A percentile compares a stretch with the other conserved stretches of the same genome.
These are phyloP conservation scores for Jacana jacana DNA, from an alignment of 2,113 vertebrate genomes.

Conservation along the genomic window DNA sequence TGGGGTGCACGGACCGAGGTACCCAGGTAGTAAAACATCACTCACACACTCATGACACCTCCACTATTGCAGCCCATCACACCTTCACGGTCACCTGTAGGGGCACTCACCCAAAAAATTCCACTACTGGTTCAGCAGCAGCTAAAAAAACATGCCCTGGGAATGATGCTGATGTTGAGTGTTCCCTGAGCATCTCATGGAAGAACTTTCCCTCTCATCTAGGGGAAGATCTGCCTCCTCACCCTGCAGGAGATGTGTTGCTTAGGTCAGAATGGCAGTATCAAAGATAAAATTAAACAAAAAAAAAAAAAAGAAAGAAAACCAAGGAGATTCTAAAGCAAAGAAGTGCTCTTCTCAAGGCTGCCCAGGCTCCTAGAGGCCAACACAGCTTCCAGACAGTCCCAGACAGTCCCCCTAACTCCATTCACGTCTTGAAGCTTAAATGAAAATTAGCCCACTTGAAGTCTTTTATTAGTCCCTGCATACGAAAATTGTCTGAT, in stretches of 20 bases:
- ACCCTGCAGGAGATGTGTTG: not conserved
- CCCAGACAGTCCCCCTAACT: too few relatives aligned
- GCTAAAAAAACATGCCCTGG: not conserved
- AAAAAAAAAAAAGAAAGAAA: not conserved
- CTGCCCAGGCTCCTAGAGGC: not conserved
- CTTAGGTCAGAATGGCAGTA: not conserved
- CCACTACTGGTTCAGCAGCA: not conserved
- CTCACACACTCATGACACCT: fast-evolving
- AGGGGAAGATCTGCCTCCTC: not conserved
- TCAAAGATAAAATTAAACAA: too few relatives aligned
- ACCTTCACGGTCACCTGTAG: not conserved
- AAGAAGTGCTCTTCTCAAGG: not conserved
- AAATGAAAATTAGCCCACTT: not conserved
- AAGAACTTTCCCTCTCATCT: too few relatives aligned
- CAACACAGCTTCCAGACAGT: not conserved
- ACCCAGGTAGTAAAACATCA: fast-evolving
- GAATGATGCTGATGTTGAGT: not conserved
- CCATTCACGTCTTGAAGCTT: not conserved
- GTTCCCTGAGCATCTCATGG: not conserved
- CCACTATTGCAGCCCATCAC: not conserved
- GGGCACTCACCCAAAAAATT: not conserved
- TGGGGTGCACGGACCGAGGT: fast-evolving
- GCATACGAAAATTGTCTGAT: not conserved
- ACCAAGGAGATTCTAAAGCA: not conserved
- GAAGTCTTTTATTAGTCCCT: not conserved